A percentile compares a stretch with the other conserved stretches of the same genome.
phyloP scores from a whole-genome alignment of 2,113 vertebrate species.

The Leucopsar rothschildi region DNA sequence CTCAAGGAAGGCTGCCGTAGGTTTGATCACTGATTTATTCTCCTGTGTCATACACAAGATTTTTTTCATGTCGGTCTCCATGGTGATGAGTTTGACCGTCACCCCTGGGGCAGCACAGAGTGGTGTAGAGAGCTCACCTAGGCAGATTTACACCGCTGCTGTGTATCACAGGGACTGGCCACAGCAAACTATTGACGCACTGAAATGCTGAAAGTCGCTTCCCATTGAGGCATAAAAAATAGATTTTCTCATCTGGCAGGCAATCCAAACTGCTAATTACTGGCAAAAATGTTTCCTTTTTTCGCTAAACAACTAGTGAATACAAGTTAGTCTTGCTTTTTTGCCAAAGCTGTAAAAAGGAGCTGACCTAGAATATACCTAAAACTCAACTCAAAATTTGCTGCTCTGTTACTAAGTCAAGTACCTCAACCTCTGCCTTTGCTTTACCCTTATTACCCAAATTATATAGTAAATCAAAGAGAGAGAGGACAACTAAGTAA shows the following conservation, averaged over 20 bases:
- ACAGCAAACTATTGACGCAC: neutral
- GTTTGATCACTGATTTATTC: constrained; percentile 36
- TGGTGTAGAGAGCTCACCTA: neutral
- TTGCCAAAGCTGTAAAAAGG: neutral
- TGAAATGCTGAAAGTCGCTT: neutral
- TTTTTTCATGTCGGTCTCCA: constrained; percentile 28
- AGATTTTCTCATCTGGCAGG: neutral
- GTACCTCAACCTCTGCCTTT: neutral
- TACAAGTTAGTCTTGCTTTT: neutral
- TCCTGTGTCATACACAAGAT: neutral
- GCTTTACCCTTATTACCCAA: neutral
- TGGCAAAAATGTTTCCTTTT: neutral
- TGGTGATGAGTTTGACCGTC: constrained; percentile 19
- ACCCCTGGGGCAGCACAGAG: neutral
- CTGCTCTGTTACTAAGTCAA: neutral
- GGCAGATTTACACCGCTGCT: neutral
- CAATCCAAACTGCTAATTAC: neutral
- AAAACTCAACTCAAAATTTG: neutral
- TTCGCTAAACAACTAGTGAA: neutral
- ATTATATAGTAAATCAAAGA: neutral
- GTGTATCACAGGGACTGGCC: neutral
- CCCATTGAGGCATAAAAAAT: neutral
- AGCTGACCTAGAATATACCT: neutral
- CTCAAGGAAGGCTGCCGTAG: neutral
- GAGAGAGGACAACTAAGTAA: neutral